phyloP scores from a whole-genome alignment of 2,113 vertebrate genomes.

The Oreotragus oreotragus region DNA sequence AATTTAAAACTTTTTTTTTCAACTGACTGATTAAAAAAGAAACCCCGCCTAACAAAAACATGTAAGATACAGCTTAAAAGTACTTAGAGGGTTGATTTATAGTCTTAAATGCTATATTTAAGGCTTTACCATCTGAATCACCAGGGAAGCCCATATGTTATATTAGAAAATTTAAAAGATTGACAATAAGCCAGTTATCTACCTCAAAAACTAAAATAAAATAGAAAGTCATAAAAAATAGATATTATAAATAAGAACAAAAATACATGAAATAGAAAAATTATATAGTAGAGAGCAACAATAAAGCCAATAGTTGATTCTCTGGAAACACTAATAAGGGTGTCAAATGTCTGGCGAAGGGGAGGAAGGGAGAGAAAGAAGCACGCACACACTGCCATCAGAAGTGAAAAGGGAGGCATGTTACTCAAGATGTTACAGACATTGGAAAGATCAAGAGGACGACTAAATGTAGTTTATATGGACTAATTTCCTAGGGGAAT shows the following conservation, averaged over 20 bases:
- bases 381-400: not conserved
- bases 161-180: not conserved
- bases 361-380: not conserved
- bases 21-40: not conserved
- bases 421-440: not conserved
- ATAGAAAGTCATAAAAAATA: not conserved
- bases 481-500: not conserved
- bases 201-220: not conserved
- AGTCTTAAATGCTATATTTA: not conserved
- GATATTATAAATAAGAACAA: not conserved
- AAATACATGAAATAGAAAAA: not conserved
- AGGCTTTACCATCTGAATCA: not conserved
- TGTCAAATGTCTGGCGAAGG: not conserved
- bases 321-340: not conserved
- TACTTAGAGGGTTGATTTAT: not conserved
- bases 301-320: not conserved
- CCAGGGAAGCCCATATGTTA: not conserved
- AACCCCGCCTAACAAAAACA: not conserved
- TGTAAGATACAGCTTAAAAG: not conserved
- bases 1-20: not conserved
- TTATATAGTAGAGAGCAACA: not conserved
- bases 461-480: not conserved
- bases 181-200: not conserved
- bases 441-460: not conserved
- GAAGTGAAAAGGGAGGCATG: not conserved